These are phyloP conservation scores for Sesia bembeciformis DNA, from an alignment of 2,888 invertebrate genomes.

Conservation along the genomic window DNA sequence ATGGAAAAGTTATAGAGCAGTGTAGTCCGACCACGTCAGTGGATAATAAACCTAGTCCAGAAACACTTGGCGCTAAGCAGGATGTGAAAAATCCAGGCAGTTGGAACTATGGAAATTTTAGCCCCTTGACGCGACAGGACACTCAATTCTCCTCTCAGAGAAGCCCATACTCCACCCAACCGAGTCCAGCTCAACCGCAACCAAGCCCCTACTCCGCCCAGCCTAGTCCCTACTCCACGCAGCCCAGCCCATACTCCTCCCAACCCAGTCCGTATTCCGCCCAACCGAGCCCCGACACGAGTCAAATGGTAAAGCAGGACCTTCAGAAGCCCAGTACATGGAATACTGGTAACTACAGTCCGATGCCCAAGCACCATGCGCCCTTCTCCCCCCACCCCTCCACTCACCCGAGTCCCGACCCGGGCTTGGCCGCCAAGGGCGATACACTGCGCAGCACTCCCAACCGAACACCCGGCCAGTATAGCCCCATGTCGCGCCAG, in stretches of 20 bases:
- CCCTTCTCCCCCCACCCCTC: constrained; percentile 63
- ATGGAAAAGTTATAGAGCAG: constrained; percentile 56
- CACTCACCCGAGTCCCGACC: constrained; percentile 60
- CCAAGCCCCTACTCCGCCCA: constrained; percentile 46
- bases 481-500: constrained; percentile 63
- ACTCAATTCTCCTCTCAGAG: constrained; percentile 58
- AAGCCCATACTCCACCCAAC: constrained; percentile 65
- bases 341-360: constrained; percentile 63
- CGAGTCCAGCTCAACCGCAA: constrained; percentile 56
- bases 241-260: constrained; percentile 64
- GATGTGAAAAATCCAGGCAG: constrained; percentile 57
- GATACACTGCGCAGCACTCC: constrained; percentile 42
- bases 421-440: constrained; percentile 45
- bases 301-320: constrained; percentile 59
- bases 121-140: constrained; percentile 64
- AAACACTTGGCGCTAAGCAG: constrained; percentile 44
- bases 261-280: constrained; percentile 65
- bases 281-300: constrained; percentile 65
- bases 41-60: constrained; percentile 63
- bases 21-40: constrained; percentile 65
- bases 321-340: constrained; percentile 54
- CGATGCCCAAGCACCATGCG: constrained; percentile 63
- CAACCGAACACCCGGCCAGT: constrained; percentile 55
- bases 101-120: constrained; percentile 61
- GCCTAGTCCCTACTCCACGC: constrained; percentile 60